phyloP scores from a whole-genome alignment of 2,113 vertebrate genomes.

The Lates calcarifer region DNA sequence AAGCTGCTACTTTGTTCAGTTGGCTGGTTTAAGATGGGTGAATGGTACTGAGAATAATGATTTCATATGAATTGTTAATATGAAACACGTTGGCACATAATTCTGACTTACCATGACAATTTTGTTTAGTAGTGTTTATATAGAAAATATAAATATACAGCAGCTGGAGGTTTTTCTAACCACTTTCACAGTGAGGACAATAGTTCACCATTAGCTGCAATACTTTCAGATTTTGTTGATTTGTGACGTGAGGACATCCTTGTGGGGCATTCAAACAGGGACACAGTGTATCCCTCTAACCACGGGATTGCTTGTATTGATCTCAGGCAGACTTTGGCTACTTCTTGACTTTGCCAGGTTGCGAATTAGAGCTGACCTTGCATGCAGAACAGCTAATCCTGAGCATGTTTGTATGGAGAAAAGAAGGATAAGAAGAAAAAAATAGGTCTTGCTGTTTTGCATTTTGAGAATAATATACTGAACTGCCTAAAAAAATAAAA shows the following conservation, averaged over 20 bases:
- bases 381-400: constrained; percentile 55
- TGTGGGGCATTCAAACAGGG: constrained; percentile 21
- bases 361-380: constrained; percentile 53
- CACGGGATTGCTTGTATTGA: constrained; percentile 26
- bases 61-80: constrained; percentile 8
- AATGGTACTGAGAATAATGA: neutral
- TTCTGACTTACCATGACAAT: neutral
- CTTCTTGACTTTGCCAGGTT: constrained; percentile 48
- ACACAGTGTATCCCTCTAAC: constrained; percentile 23
- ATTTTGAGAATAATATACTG: constrained; percentile 31
- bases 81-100: neutral
- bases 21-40: neutral
- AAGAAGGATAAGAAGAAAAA: constrained; percentile 26
- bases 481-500: neutral
- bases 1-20: constrained; percentile 13
- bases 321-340: constrained; percentile 40
- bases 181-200: neutral
- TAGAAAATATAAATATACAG: neutral
- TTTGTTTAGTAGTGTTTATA: constrained; percentile 2
- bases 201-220: neutral
- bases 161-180: neutral
- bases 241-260: constrained; percentile 2
- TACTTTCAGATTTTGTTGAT: neutral
- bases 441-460: constrained; percentile 28
- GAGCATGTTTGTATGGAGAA: constrained; percentile 38